Base-by-base conservation (phyloP, 2,888 invertebrate genomes). In the Brenthis hecate region DNA sequence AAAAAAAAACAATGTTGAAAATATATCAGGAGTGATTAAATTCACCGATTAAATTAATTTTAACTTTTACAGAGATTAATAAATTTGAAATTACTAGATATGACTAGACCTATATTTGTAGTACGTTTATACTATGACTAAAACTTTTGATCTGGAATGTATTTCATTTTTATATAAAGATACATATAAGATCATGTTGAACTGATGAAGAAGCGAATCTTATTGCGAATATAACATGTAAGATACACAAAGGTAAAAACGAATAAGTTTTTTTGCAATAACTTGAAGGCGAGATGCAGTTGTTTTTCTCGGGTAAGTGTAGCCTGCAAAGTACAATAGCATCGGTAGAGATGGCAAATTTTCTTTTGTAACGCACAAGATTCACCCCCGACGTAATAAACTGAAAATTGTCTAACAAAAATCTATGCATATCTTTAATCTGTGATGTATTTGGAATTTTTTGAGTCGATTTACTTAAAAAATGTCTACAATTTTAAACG, bases 241-340 rank as follows among this genome's bases (percentile, higher is more conserved):
- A 28, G 50, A 50, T 60, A 28, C 50, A 16, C 48, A 60, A 60
- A 50, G 3, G 62, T 53, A 23, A 43, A 53, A 62, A 51, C 16
- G 19, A 13, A 62, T 8, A 23, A 8, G 51, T 65, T 69, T 8
- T 50, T 67, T 70, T 70, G 70, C 62, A 53, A 50, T 65, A 36
- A 54, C 53, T 66, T 66, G 14, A 32, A 65, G 32, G 50, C 60
- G 63, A 66, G 60, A 61, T n/a, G 36, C 36, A 19, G 36, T 72
- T 16, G 48, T 69, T 69, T 66, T 69, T 48, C 69, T 65, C 60
- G 69, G 74, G 66, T 73, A 79, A 82, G 78, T 79, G 76, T 83
- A 85, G 85, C 88, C 89, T 88, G 89, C 85, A 85, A 77, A 91
- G 88, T 89, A 88, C 90, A 89, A 89, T 89, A 88, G 89, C 71